phyloP scores from a whole-genome alignment of 2,113 vertebrate species.

The Aix galericulata region DNA sequence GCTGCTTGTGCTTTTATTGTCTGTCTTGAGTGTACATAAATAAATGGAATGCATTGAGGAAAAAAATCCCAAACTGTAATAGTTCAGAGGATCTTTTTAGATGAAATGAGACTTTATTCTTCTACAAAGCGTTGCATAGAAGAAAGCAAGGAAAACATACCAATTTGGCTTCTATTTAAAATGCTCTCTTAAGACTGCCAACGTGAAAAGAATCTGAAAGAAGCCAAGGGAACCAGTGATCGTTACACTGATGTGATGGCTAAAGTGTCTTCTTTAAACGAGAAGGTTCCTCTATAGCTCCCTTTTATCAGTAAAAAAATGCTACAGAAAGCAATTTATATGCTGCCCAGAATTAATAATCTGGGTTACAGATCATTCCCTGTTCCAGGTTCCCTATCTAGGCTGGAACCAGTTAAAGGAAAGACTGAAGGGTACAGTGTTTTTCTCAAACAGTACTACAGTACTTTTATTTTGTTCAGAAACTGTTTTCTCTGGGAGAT shows the following conservation, averaged over 20 bases:
- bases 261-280: constrained; percentile 24
- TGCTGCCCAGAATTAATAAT: constrained; percentile 33
- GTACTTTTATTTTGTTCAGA: background rate
- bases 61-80: background rate
- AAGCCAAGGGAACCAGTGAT: constrained; percentile 30
- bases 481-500: constrained; percentile 12
- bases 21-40: constrained; percentile 23
- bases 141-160: background rate
- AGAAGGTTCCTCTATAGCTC: background rate
- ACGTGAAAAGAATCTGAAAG: constrained; percentile 34
- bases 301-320: background rate
- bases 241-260: constrained; percentile 10
- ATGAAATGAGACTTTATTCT: constrained; percentile 5
- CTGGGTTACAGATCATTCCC: background rate
- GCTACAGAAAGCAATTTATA: constrained; percentile 17
- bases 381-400: background rate
- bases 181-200: background rate
- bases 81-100: background rate
- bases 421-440: background rate
- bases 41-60: constrained; percentile 21
- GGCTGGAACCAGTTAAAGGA: background rate
- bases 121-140: background rate
- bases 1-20: constrained; percentile 16
- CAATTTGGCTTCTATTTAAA: constrained; percentile 33
- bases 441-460: background rate